Evolutionary conservation across 2,113 vertebrate genomes (phyloP).

Genomic region (Phylloscopus trochilus): DNA sequence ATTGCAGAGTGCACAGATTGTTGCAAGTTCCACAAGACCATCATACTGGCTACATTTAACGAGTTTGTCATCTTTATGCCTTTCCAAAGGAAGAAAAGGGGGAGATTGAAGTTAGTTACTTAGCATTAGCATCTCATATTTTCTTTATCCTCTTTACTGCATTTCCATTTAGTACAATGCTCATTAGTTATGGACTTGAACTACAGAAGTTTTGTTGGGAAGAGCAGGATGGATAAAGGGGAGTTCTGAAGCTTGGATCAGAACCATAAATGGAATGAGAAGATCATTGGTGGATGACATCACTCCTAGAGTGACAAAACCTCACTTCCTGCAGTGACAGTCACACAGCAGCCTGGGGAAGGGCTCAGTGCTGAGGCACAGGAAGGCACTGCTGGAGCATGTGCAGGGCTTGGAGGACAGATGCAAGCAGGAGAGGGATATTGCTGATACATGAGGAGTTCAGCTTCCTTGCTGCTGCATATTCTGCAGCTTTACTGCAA

Average conservation of each 20-base stretch:
- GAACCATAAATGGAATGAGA: neutral
- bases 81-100: conserved; percentile 56
- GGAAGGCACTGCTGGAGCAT: neutral
- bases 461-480: neutral
- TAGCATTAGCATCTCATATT: neutral
- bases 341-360: neutral
- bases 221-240: neutral
- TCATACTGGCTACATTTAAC: conserved; percentile 87
- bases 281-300: neutral
- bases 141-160: neutral
- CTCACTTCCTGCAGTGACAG: neutral
- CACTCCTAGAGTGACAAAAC: neutral
- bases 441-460: neutral
- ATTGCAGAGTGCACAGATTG: conserved; percentile 96
- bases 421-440: neutral
- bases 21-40: conserved; percentile 91
- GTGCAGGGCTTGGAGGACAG: neutral
- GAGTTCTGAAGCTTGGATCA: neutral
- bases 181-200: neutral
- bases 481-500: neutral
- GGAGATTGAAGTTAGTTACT: neutral
- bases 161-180: neutral
- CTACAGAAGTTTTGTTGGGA: neutral
- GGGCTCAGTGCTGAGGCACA: neutral
- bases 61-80: conserved; percentile 85